A percentile compares a stretch with the other conserved stretches of the same genome.
These are phyloP conservation scores for Sinocyclocheilus grahami DNA, from an alignment of 2,113 vertebrate genomes.

Conservation along the genomic window DNA sequence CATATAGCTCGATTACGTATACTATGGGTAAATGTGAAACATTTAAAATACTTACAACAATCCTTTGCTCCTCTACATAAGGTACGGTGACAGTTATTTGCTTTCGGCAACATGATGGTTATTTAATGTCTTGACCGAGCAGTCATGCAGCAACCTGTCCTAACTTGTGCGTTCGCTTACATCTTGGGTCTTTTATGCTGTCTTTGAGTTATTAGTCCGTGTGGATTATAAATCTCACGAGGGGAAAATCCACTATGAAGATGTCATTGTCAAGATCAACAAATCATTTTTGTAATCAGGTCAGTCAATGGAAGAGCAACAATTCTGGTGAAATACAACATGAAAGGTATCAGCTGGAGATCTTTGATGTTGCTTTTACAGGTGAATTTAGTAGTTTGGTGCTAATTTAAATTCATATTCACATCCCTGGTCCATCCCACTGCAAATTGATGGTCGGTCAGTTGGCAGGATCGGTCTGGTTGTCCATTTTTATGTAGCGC, in stretches of 20 bases:
- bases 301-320: too few relatives aligned
- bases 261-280: not conserved
- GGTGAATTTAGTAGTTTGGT: too few relatives aligned
- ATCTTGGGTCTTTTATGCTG: not conserved
- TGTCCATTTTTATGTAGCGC: too few relatives aligned
- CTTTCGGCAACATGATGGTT: not conserved
- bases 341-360: too few relatives aligned
- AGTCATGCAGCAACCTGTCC: not conserved
- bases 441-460: too few relatives aligned
- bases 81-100: not conserved
- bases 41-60: conserved; percentile 32
- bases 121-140: not conserved
- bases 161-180: not conserved
- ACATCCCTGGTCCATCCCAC: too few relatives aligned
- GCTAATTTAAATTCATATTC: too few relatives aligned
- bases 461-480: too few relatives aligned
- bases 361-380: too few relatives aligned
- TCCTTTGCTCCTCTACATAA: not conserved
- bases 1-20: not conserved
- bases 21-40: not conserved
- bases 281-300: too few relatives aligned
- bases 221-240: not conserved
- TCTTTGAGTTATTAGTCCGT: not conserved
- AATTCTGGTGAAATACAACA: too few relatives aligned
- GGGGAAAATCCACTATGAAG: not conserved